Evolutionary conservation across 2,113 vertebrate genomes (phyloP).

Genomic region (Myxocyprinus asiaticus): DNA sequence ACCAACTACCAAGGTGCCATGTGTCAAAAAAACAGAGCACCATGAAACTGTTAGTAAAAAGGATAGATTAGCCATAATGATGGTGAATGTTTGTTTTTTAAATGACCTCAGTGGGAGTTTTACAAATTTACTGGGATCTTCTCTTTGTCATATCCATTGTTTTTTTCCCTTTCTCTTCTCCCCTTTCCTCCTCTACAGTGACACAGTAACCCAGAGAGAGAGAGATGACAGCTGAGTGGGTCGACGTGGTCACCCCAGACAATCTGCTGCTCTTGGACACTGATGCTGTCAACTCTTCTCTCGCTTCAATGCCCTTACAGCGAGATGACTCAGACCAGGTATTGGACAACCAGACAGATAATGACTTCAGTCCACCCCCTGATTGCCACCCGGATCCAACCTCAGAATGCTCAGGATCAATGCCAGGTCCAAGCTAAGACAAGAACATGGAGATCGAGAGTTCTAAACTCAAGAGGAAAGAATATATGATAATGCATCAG

Average conservation of each 20-base stretch:
- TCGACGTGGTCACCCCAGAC: slow-evolving; percentile 15
- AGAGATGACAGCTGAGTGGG: slow-evolving; percentile 46
- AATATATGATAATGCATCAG: not conserved
- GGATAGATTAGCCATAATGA: no score
- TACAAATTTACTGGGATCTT: no score
- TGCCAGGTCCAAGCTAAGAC: not conserved
- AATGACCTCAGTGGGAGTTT: no score
- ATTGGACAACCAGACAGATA: not conserved
- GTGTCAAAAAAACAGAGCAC: no score
- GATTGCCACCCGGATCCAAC: not conserved
- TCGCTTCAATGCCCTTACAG: not conserved
- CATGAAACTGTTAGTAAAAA: no score
- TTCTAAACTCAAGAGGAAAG: not conserved
- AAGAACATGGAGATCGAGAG: not conserved
- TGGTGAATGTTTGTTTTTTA: no score
- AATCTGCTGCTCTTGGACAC: slow-evolving; percentile 19
- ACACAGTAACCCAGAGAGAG: not conserved
- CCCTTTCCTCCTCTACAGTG: not conserved
- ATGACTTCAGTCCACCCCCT: not conserved
- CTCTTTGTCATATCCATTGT: not conserved
- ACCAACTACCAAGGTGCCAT: no score
- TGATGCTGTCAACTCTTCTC: not conserved
- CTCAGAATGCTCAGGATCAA: slow-evolving; percentile 4
- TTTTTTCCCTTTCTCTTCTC: not conserved
- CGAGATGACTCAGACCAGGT: not conserved